Percentiles rank a stretch among this genome's conserved stretches.
phyloP scores from a whole-genome alignment of 2,113 vertebrate genomes.

The Petaurus breviceps region DNA sequence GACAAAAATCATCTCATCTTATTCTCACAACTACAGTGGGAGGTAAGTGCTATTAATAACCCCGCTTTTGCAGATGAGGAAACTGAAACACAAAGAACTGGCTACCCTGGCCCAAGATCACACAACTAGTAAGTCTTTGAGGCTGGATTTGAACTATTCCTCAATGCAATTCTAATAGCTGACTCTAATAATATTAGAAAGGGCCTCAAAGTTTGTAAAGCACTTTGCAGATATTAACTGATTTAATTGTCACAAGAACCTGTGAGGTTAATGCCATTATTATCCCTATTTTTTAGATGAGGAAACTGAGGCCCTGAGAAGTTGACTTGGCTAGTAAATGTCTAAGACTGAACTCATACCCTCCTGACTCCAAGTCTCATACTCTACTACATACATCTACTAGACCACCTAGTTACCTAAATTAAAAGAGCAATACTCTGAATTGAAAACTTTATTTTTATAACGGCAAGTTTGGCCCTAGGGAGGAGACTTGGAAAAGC shows the following conservation, averaged over 20 bases:
- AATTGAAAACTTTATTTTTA: not conserved
- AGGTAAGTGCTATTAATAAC: not conserved
- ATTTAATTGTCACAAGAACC: not conserved
- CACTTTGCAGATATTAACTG: not conserved
- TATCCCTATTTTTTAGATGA: not conserved
- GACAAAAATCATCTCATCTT: not conserved
- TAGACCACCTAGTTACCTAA: not conserved
- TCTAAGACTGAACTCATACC: not conserved
- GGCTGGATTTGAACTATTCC: not conserved
- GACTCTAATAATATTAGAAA: not conserved
- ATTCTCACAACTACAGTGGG: not conserved
- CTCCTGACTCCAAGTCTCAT: not conserved
- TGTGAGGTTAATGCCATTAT: not conserved
- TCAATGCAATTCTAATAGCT: not conserved
- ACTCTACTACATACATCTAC: not conserved
- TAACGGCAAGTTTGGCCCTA: not conserved
- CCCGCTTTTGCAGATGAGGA: not conserved
- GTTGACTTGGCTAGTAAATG: not conserved
- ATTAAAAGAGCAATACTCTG: not conserved
- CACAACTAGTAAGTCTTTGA: not conserved
- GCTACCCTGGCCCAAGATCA: not conserved
- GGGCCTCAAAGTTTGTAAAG: not conserved
- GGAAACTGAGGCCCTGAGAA: not conserved
- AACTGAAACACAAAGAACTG: not conserved
- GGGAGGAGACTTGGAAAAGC: not conserved